phyloP scores from a whole-genome alignment of 2,113 vertebrate genomes.

The Austrofundulus limnaeus region DNA sequence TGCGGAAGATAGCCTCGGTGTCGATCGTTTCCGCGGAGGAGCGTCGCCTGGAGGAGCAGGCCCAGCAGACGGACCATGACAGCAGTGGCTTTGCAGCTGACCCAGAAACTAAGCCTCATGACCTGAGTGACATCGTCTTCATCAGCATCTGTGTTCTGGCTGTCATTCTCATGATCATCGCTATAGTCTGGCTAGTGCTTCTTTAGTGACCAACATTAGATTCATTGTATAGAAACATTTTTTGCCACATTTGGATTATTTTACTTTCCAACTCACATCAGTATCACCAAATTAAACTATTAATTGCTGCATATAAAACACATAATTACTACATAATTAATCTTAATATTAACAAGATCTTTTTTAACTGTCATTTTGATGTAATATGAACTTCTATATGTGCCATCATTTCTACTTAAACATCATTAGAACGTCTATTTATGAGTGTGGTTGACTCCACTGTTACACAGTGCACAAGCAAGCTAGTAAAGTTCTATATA shows the following conservation, averaged over 20 bases:
- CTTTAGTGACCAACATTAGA: slow-evolving; percentile 71
- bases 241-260: too few species aligned
- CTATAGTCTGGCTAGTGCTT: slow-evolving; percentile 91
- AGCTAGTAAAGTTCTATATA: too few species aligned
- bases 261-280: too few species aligned
- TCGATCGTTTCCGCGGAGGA: slow-evolving; percentile 83
- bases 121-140: slow-evolving; percentile 93
- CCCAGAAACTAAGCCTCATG: slow-evolving; percentile 75
- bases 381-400: background rate
- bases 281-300: too few species aligned
- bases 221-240: background rate
- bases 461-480: background rate
- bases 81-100: slow-evolving; percentile 16
- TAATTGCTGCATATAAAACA: background rate
- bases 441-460: background rate
- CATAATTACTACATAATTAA: background rate
- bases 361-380: background rate
- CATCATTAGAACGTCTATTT: background rate
- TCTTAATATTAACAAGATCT: background rate
- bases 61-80: slow-evolving; percentile 76
- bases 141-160: slow-evolving; percentile 95
- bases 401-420: background rate
- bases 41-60: slow-evolving; percentile 76
- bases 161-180: slow-evolving; percentile 93
- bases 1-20: slow-evolving; percentile 86